Base-by-base conservation (phyloP, 1,140 invertebrate species). In the Latrodectus geometricus region DNA sequence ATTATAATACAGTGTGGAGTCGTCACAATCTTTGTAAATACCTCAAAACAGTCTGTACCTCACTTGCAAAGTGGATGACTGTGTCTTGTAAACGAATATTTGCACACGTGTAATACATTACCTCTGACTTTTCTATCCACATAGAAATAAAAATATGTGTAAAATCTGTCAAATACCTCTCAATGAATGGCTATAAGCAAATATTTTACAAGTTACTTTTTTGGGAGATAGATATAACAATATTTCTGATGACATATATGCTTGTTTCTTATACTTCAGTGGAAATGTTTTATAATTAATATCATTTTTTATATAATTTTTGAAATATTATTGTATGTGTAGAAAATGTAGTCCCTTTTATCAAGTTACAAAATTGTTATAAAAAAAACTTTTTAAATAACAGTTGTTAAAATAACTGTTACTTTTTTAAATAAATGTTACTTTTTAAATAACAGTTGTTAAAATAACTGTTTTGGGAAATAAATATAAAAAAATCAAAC, bases 1-100 rank as follows among this genome's bases (percentile, higher is more conserved):
- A 8, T 35, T 48, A 73, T 35, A 49, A 48, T 21, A 21, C 9
- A 12, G 70, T 15, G 8, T 61, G 17, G 54, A 14, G 11, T 35
- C 35, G 35, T 61, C 54, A 61, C 54, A 61, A 61, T 61, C 54
- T 61, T 17, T 61, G 54, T 61, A 61, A 11, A 61, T 61, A 61
- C 65, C 83, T 86, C 83, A 86, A 61, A 61, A 73, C 83, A 72
- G 68, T 86, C 20, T 70, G 23, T 86, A 78, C 83, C 83, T 86
- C 83, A 86, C 83, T 86, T 86, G 48, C 50, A 86, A 86, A 86
- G 83, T 86, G 83, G 83, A 74, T 86, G 83, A 70, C 65, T 78
- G 83, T 78, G 68, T 78, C 66, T 73, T 17, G 76, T 66, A 61
- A 81, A 56, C 54, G 80, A 65, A 86, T 69, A 86, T 15, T 85